Base-by-base conservation (phyloP, 2,888 invertebrate species). In the Timandra comae region DNA sequence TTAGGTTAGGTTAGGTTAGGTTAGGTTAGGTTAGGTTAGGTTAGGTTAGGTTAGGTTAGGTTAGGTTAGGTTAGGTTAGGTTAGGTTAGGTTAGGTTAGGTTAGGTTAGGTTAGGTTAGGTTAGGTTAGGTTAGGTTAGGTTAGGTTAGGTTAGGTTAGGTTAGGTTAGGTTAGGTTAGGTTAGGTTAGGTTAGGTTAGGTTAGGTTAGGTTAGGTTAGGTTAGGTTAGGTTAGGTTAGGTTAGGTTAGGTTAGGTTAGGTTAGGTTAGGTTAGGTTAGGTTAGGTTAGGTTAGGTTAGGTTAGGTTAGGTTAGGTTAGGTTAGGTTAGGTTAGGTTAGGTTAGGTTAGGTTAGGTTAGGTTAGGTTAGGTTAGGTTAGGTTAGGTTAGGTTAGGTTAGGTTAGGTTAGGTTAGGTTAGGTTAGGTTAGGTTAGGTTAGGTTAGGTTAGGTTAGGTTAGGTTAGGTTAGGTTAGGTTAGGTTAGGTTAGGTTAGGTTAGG, bases 381-480 rank as follows among this genome's bases (percentile, higher is more conserved):
- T 25, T 30, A 30, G 30, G 30, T 30, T 30, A 30, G 30, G 30
- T 30, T 30, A 30, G 30, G 30, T 30, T 30, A 30, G 30, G 30
- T 30, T 30, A 30, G 30, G 30, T 30, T 30, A 30, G 30, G 30
- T 30, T 30, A 30, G 25, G 25, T 25, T 25, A 25, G 25, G 25
- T 25, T 25, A 25, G 25, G 25, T 25, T 25, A 25, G 25, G 25
- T 25, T 25, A 25, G 25, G 25, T 25, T 25, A 25, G 25, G 25
- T 25, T 25, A 25, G 25, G 25, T 25, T 25, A 25, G 25, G 25
- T 25, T 25, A 25, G 25, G 25, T 25, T 25, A 25, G 25, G 25
- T 25, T 25, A 25, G 25, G 25, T 25, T 25, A 25, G 25, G 25
- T 25, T 25, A 25, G 25, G 25, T 25, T 25, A 25, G 25, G 25